Conservation (phyloP, 2,888 invertebrate genomes). For the Cerastoderma edule region DNA sequence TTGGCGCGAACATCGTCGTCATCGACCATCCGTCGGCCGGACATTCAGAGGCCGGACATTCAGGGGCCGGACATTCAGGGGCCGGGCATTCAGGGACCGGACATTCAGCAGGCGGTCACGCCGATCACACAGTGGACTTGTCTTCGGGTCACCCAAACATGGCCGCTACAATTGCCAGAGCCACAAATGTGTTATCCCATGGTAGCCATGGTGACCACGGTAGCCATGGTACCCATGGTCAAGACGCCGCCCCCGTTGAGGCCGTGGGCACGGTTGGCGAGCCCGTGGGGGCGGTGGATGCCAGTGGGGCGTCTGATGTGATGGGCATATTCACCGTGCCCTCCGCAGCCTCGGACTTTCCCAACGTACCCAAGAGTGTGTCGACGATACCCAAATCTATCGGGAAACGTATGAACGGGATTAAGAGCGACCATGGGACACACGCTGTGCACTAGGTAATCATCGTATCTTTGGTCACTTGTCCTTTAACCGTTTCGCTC, state of each 20-base stretch:
- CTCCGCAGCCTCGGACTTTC: constrained; percentile 19
- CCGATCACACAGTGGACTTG: not conserved
- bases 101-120: not conserved
- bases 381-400: constrained; percentile 47
- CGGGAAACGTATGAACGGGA: constrained; percentile 30
- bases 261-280: constrained; percentile 46
- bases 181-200: constrained; percentile 11
- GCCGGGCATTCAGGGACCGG: not conserved
- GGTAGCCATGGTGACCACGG: constrained; percentile 5
- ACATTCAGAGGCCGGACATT: not conserved
- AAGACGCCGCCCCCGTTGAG: constrained; percentile 3
- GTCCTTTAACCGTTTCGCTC: too few relatives aligned
- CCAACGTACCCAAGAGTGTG: constrained; percentile 48
- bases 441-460: constrained; percentile 10
- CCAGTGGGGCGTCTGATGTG: constrained; percentile 26
- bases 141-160: not conserved
- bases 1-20: constrained; percentile 32
- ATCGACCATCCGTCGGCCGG: constrained; percentile 32
- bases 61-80: not conserved
- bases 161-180: constrained; percentile 12
- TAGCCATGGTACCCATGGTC: too few relatives aligned
- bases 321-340: constrained; percentile 45
- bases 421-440: not conserved
- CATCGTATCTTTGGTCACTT: not conserved
- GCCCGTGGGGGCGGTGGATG: constrained; percentile 38